Conservation (phyloP, 1,140 invertebrate genomes). For the Neotoxoptera formosana region DNA sequence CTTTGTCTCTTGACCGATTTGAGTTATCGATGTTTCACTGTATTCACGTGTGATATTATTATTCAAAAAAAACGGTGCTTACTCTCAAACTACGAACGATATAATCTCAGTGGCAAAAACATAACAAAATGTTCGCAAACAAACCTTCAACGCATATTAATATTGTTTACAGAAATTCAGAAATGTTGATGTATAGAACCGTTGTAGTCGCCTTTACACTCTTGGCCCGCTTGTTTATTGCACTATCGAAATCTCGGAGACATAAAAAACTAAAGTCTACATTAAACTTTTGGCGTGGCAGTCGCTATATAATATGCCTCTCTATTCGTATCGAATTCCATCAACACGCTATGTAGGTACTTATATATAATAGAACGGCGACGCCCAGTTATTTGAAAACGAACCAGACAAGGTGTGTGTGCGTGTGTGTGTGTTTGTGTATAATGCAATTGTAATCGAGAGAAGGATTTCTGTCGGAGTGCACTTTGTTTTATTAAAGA, state of each 20-base stretch:
- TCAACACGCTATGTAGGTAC: neutral
- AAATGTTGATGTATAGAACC: too few relatives aligned
- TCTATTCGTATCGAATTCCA: neutral
- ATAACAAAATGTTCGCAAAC: too few relatives aligned
- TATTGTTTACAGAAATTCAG: too few relatives aligned
- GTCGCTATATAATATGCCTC: neutral
- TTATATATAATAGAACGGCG: neutral
- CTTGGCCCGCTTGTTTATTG: neutral
- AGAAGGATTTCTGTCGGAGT: neutral
- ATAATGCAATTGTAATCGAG: neutral
- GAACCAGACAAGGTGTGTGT: neutral
- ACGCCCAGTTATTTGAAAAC: neutral
- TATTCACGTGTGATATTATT: too few relatives aligned
- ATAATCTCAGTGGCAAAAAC: too few relatives aligned
- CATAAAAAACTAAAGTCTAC: neutral
- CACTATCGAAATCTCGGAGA: neutral
- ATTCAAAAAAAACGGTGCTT: too few relatives aligned
- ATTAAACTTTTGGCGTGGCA: neutral
- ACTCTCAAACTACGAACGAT: too few relatives aligned
- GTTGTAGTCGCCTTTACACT: too few relatives aligned
- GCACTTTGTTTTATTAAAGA: constrained; percentile 2
- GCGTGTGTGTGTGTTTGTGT: neutral
- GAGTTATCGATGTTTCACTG: too few relatives aligned
- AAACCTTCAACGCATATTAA: too few relatives aligned
- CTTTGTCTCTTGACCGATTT: too few relatives aligned